Evolutionary conservation across 2,888 invertebrate species (phyloP).

Genomic region (Empis livida): DNA sequence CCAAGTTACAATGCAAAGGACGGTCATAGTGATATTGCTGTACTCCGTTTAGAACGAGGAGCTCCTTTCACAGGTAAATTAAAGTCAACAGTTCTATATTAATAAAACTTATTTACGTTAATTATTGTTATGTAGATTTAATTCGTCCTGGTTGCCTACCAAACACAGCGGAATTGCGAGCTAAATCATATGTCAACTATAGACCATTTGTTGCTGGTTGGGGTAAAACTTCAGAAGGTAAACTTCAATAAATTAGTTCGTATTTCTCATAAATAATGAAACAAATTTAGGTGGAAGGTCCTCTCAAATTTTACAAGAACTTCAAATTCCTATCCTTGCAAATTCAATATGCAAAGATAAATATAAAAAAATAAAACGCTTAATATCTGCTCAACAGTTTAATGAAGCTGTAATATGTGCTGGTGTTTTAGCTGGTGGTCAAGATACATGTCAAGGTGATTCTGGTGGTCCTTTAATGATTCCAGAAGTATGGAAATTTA

Average conservation of each 20-base stretch:
- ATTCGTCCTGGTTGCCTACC: conserved; percentile 70
- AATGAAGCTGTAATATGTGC: conserved; percentile 29
- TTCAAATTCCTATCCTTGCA: conserved; percentile 55
- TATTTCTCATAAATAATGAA: neutral
- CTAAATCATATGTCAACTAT: conserved; percentile 41
- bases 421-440: conserved; percentile 26
- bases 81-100: too few species aligned
- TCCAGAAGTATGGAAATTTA: conserved; percentile 22
- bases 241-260: neutral
- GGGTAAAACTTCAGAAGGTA: conserved; percentile 30
- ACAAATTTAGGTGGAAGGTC: conserved; percentile 48
- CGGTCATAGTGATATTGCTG: conserved; percentile 65
- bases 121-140: conserved; percentile 42
- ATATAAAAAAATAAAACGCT: conserved; percentile 22
- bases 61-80: conserved; percentile 43
- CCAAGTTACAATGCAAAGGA: conserved; percentile 24
- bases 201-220: conserved; percentile 60
- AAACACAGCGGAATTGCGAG: conserved; percentile 38
- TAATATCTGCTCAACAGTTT: conserved; percentile 27
- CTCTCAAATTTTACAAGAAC: conserved; percentile 49
- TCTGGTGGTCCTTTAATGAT: conserved; percentile 35
- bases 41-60: conserved; percentile 48
- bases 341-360: conserved; percentile 44
- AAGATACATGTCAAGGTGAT: conserved; percentile 34
- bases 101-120: too few species aligned